Conservation (phyloP, 37 sponge, comb jelly and placozoan species). For the Aphrocallistes beatrix region DNA sequence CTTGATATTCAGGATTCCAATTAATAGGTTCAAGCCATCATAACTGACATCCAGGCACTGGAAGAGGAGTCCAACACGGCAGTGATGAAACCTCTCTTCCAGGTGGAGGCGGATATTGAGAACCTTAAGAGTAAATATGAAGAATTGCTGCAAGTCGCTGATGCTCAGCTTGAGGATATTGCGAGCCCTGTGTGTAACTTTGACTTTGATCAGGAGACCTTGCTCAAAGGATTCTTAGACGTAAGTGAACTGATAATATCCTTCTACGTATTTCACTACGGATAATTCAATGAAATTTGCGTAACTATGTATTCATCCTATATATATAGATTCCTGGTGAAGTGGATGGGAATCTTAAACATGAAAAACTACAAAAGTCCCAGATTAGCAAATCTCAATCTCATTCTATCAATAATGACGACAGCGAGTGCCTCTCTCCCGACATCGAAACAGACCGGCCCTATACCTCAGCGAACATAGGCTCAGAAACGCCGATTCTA, state of each 20-base stretch:
- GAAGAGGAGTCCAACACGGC: background rate
- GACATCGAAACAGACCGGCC: background rate
- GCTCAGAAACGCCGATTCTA: background rate
- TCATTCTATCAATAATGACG: background rate
- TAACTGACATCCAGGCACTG: background rate
- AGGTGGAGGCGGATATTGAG: background rate
- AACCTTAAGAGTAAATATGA: background rate
- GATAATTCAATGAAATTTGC: too few species aligned
- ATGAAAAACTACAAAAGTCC: background rate
- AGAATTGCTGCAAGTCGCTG: background rate
- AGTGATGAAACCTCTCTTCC: background rate
- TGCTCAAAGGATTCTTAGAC: background rate
- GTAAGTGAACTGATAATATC: too few species aligned
- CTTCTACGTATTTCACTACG: too few species aligned
- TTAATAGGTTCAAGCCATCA: background rate
- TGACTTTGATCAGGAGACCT: background rate
- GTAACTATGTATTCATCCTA: too few species aligned
- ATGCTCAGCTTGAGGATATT: background rate
- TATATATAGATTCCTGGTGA: background rate
- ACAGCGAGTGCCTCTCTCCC: background rate
- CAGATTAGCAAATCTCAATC: background rate
- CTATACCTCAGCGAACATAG: background rate
- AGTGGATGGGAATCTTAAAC: background rate
- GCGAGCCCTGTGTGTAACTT: background rate
- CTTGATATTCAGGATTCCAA: too few species aligned